These are phyloP conservation scores for Cyanocitta stelleri DNA, from an alignment of 2,113 vertebrate species.

Conservation along the genomic window DNA sequence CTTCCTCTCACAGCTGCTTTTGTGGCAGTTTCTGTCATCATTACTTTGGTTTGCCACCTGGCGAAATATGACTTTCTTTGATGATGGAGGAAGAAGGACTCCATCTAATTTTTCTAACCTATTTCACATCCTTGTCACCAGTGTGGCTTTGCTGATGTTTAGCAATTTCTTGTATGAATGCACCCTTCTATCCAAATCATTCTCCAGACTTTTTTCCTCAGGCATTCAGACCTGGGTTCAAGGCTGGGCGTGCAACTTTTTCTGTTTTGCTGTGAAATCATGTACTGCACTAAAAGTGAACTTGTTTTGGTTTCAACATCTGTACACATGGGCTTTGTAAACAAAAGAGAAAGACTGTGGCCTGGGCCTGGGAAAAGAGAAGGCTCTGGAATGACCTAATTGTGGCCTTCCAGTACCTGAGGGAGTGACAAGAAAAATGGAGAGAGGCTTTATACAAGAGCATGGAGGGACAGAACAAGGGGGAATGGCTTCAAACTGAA, in stretches of 20 bases:
- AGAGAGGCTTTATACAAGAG: background rate
- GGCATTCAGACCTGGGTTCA: background rate
- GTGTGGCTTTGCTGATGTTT: background rate
- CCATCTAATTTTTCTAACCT: background rate
- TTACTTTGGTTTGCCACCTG: background rate
- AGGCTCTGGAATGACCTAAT: background rate
- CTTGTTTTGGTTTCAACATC: background rate
- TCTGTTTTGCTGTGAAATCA: background rate
- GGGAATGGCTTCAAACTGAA: background rate
- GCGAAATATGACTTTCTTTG: background rate
- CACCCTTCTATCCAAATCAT: background rate
- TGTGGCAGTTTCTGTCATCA: background rate
- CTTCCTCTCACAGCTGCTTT: background rate
- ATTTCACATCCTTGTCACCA: background rate
- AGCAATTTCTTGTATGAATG: constrained; percentile 1
- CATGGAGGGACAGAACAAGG: background rate
- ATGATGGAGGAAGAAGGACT: background rate
- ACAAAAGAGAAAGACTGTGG: background rate
- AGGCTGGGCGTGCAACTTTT: background rate
- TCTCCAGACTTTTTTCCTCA: background rate
- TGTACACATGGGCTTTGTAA: background rate
- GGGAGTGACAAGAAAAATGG: background rate
- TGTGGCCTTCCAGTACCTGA: background rate
- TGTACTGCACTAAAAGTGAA: background rate
- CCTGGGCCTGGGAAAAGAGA: background rate